Conservation (phyloP, 2,797 vertebrate genomes). For the Tinamus major region DNA sequence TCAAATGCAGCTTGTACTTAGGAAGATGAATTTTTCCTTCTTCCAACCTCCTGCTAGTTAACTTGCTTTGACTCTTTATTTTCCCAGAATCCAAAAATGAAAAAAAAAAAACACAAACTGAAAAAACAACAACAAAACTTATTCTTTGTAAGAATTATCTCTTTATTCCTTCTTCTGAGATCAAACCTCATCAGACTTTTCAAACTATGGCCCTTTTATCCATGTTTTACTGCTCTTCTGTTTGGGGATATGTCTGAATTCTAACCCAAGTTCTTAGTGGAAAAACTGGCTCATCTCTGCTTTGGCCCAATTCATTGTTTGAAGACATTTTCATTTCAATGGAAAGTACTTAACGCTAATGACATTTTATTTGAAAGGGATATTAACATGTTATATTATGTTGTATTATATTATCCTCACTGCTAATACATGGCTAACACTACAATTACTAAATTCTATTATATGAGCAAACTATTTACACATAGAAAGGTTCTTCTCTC, state of each 20-base stretch:
- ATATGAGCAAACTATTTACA: not conserved
- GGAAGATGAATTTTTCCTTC: not conserved
- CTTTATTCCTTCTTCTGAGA: not conserved
- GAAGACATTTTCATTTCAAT: not conserved
- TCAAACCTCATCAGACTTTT: not conserved
- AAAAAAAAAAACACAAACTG: not conserved
- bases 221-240: not conserved
- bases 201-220: not conserved
- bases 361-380: not conserved
- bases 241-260: not conserved
- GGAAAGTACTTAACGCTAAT: not conserved
- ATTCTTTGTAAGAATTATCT: not conserved
- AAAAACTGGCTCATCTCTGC: not conserved
- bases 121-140: not conserved
- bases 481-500: not conserved
- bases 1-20: not conserved
- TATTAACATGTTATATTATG: not conserved
- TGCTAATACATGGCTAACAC: not conserved
- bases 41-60: not conserved
- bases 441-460: accelerated
- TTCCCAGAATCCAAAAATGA: not conserved
- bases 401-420: not conserved
- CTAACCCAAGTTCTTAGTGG: not conserved
- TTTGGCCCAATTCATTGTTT: not conserved
- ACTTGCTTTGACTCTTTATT: not conserved